Evolutionary conservation across 2,888 invertebrate genomes (phyloP).

Genomic region (Mythimna ferrago): DNA sequence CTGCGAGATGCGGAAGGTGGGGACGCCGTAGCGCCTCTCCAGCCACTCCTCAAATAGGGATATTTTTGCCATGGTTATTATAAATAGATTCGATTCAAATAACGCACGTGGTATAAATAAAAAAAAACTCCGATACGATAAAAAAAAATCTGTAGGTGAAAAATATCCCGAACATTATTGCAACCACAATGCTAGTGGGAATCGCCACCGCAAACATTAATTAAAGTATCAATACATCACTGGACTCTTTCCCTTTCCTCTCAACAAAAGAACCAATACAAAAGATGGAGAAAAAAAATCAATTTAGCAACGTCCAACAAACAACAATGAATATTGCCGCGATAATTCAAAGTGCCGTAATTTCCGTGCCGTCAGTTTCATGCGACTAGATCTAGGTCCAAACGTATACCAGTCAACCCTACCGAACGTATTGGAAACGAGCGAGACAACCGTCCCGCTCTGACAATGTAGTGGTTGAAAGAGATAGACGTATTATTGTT

Average conservation of each 20-base stretch:
- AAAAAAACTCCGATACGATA: background rate
- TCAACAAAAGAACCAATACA: slow-evolving; percentile 35
- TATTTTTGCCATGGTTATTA: too few species aligned
- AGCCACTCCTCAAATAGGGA: too few species aligned
- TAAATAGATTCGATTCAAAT: too few species aligned
- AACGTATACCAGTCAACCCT: slow-evolving; percentile 63
- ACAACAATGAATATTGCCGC: slow-evolving; percentile 69
- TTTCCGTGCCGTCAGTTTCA: slow-evolving; percentile 74
- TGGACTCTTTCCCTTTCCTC: slow-evolving; percentile 22
- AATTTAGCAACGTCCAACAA: slow-evolving; percentile 63
- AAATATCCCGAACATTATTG: background rate
- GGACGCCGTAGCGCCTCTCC: too few species aligned
- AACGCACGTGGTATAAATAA: background rate
- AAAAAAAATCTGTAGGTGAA: too few species aligned
- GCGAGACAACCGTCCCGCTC: slow-evolving; percentile 29
- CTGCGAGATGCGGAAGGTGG: too few species aligned
- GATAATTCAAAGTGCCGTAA: slow-evolving; percentile 71
- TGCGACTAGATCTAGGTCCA: slow-evolving; percentile 66
- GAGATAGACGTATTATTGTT: slow-evolving; percentile 52
- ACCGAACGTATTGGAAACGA: slow-evolving; percentile 46
- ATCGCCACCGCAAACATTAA: slow-evolving; percentile 26
- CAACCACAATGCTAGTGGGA: background rate
- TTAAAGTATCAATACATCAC: slow-evolving; percentile 33
- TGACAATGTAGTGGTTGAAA: slow-evolving; percentile 33
- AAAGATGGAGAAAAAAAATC: slow-evolving; percentile 45